A percentile compares a stretch with the other conserved stretches of the same genome.
phyloP scores from a whole-genome alignment of 2,888 invertebrate genomes.

The Microctonus brassicae region DNA sequence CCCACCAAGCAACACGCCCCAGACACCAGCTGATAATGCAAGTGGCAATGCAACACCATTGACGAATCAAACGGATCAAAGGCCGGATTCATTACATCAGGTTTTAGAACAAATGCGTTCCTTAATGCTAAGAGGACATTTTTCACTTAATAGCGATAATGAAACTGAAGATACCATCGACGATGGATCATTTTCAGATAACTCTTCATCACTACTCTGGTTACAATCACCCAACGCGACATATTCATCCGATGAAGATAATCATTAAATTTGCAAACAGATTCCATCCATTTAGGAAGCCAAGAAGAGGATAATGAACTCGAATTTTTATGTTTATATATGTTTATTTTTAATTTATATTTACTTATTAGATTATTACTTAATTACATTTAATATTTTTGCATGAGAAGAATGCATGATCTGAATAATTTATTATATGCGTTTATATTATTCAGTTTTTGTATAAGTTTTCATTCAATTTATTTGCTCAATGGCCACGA shows the following conservation, averaged over 20 bases:
- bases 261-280: slow-evolving; percentile 35
- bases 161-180: slow-evolving; percentile 58
- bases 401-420: not conserved
- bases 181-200: slow-evolving; percentile 56
- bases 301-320: not conserved
- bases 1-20: slow-evolving; percentile 67
- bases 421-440: not conserved
- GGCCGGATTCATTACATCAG: slow-evolving; percentile 64
- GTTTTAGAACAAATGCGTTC: slow-evolving; percentile 67
- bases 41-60: slow-evolving; percentile 65
- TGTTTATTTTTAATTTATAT: not conserved
- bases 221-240: slow-evolving; percentile 44
- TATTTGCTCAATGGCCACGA: not conserved
- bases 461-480: not conserved
- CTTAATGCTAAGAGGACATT: slow-evolving; percentile 60
- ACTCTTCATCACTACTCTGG: slow-evolving; percentile 48
- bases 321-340: not conserved
- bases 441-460: not conserved
- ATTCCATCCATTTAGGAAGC: slow-evolving; percentile 11
- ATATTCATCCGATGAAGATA: slow-evolving; percentile 43
- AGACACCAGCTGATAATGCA: slow-evolving; percentile 62
- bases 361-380: not conserved
- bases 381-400: not conserved
- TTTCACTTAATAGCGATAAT: slow-evolving; percentile 57
- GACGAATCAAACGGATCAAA: slow-evolving; percentile 58